Evolutionary conservation across 2,797 vertebrate species (phyloP).

Genomic region (Melanotaenia boesemani): DNA sequence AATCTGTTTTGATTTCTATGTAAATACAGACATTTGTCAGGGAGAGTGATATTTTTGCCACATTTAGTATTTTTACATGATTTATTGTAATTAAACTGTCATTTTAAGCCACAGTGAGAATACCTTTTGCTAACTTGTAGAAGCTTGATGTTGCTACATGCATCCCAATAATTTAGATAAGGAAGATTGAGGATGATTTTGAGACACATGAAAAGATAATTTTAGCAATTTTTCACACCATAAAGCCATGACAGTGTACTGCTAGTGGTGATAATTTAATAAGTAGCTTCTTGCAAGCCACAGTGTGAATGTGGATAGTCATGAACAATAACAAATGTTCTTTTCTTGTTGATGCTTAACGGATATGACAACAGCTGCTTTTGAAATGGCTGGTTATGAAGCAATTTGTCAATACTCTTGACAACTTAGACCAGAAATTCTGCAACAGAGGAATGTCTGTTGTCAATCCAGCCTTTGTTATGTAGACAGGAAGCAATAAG

Average conservation of each 20-base stretch:
- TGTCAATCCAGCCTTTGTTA: slow-evolving; percentile 55
- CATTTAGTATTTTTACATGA: slow-evolving; percentile 7
- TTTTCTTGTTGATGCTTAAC: slow-evolving; percentile 54
- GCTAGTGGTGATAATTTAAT: slow-evolving; percentile 40
- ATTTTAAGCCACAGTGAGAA: neutral
- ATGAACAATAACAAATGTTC: slow-evolving; percentile 31
- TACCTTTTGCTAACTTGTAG: neutral
- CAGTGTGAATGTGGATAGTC: slow-evolving; percentile 40
- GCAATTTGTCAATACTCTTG: slow-evolving; percentile 73
- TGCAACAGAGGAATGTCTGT: slow-evolving; percentile 47
- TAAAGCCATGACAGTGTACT: slow-evolving; percentile 37
- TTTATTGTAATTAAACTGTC: slow-evolving; percentile 3
- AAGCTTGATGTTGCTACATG: neutral
- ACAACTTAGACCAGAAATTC: slow-evolving; percentile 65
- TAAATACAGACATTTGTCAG: neutral
- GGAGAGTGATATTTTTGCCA: neutral
- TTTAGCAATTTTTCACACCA: slow-evolving; percentile 16
- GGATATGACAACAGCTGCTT: slow-evolving; percentile 72
- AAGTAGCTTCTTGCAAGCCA: slow-evolving; percentile 29
- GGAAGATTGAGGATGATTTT: neutral
- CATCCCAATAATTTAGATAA: slow-evolving; percentile 17
- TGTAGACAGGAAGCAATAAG: slow-evolving; percentile 49
- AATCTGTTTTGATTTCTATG: neutral
- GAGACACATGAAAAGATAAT: slow-evolving; percentile 28
- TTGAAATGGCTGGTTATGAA: slow-evolving; percentile 68